Percentiles rank a stretch among this genome's conserved stretches.
These are phyloP conservation scores for Neuroscelio doddi DNA, from an alignment of 2,888 invertebrate genomes.

Conservation along the genomic window DNA sequence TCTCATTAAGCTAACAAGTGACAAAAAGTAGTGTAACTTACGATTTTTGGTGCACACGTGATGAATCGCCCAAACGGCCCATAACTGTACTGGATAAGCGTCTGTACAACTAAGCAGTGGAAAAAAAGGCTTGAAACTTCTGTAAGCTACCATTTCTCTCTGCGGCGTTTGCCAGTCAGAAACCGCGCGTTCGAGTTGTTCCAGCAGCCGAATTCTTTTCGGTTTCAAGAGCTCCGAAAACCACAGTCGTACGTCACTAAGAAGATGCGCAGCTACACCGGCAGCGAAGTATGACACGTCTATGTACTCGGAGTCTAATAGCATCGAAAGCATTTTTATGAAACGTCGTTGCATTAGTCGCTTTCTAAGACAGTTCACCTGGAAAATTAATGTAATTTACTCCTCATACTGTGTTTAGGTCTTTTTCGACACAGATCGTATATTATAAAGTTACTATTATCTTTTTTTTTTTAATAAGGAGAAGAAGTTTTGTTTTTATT, in stretches of 20 bases:
- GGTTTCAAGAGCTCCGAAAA: conserved; percentile 55
- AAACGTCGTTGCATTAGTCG: conserved; percentile 75
- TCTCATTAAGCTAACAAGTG: neutral
- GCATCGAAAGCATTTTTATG: conserved; percentile 72
- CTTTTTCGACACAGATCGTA: no score
- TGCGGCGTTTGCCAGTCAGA: conserved; percentile 79
- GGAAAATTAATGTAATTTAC: no score
- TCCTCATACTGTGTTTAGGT: no score
- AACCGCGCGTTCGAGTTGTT: conserved; percentile 74
- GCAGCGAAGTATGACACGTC: conserved; percentile 83
- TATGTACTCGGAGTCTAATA: conserved; percentile 78
- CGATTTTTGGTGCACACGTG: conserved; percentile 84
- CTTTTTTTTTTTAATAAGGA: conserved; percentile 2
- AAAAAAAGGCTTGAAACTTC: conserved; percentile 82
- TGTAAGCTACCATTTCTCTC: conserved; percentile 83
- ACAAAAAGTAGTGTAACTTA: conserved; percentile 66
- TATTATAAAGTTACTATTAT: no score
- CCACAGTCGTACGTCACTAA: conserved; percentile 77
- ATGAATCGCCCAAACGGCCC: conserved; percentile 87
- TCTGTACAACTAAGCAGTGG: conserved; percentile 76
- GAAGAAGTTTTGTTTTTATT: no score
- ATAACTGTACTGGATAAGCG: conserved; percentile 80
- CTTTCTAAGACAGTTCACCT: conserved; percentile 75
- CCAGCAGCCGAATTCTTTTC: conserved; percentile 58
- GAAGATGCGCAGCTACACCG: conserved; percentile 81